phyloP scores from a whole-genome alignment of 1,140 invertebrate species.

The Drosophila elegans region DNA sequence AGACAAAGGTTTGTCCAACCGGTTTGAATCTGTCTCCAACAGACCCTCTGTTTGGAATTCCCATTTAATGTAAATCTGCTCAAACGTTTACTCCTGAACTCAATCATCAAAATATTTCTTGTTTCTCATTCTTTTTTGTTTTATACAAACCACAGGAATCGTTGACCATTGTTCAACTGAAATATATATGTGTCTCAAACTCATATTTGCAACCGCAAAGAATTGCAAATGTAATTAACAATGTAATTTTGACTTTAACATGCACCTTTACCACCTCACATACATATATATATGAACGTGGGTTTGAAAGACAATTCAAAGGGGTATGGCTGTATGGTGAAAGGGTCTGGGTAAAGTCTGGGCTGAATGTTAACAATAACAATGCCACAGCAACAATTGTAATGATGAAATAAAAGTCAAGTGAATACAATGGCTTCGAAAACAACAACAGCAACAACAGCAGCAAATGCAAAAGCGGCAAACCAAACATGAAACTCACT shows the following conservation, averaged over 20 bases:
- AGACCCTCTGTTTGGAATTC: conserved; percentile 1
- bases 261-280: conserved; percentile 12
- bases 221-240: conserved; percentile 66
- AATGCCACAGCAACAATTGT: conserved; percentile 67
- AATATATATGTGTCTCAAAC: not conserved
- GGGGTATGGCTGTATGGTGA: not conserved
- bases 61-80: conserved; percentile 5
- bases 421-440: conserved; percentile 73
- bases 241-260: conserved; percentile 45
- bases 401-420: conserved; percentile 78
- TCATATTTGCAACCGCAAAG: conserved; percentile 19
- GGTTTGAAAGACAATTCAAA: conserved; percentile 51
- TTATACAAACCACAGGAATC: not conserved
- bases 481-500: conserved; percentile 58
- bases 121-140: not conserved
- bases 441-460: conserved; percentile 41
- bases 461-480: conserved; percentile 34
- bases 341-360: conserved; percentile 32
- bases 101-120: not conserved
- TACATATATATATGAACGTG: conserved; percentile 1
- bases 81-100: not conserved
- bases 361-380: conserved; percentile 73
- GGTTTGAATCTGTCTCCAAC: not conserved
- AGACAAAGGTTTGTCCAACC: conserved; percentile 1
- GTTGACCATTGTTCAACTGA: not conserved